These are phyloP conservation scores for Xerus inauris DNA, from an alignment of 2,113 vertebrate genomes.

Conservation along the genomic window DNA sequence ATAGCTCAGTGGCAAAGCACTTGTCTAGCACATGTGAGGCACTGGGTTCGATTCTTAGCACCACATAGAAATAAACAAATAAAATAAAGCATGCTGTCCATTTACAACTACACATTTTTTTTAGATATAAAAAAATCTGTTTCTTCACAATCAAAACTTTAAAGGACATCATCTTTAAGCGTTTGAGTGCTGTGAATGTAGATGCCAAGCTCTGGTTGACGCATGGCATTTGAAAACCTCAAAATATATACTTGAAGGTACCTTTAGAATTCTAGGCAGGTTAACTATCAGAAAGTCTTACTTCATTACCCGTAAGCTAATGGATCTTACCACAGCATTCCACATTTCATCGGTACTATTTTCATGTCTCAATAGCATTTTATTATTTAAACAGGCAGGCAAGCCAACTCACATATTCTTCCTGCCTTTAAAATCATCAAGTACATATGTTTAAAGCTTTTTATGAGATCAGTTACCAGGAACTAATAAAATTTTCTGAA, in stretches of 20 bases:
- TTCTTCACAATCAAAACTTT: not conserved
- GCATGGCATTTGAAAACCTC: not conserved
- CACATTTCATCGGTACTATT: not conserved
- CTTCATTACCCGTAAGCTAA: not conserved
- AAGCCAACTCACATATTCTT: not conserved
- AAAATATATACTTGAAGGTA: not conserved
- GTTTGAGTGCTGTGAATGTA: not conserved
- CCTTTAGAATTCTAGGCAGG: not conserved
- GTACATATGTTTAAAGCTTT: not conserved
- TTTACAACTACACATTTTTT: no score
- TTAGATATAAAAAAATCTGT: no score
- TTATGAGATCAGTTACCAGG: slow-evolving; percentile 31
- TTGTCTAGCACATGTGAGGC: no score
- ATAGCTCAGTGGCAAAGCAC: no score
- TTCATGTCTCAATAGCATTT: slow-evolving; percentile 38
- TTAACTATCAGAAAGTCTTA: not conserved
- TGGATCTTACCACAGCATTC: not conserved
- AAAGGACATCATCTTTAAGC: not conserved
- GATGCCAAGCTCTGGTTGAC: not conserved
- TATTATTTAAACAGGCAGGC: not conserved
- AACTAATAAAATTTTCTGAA: slow-evolving; percentile 5
- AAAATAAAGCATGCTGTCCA: no score
- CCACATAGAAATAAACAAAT: no score
- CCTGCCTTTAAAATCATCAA: slow-evolving; percentile 8
- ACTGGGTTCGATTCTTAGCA: no score